Conservation (phyloP, 2,797 vertebrate species). For the Danio tinwini region DNA sequence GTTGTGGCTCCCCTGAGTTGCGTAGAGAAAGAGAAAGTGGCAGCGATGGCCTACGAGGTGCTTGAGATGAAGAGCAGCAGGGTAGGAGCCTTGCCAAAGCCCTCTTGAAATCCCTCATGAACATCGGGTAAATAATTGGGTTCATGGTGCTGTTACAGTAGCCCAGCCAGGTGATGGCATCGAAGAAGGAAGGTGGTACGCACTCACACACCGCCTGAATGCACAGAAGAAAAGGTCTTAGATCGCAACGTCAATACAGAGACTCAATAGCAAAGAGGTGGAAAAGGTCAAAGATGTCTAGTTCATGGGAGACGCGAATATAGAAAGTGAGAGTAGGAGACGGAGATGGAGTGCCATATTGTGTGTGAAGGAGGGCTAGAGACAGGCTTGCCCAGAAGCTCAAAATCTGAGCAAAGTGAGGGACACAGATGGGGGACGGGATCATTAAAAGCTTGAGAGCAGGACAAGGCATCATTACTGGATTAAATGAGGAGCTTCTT, state of each 20-base stretch:
- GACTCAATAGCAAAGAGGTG: constrained; percentile 4
- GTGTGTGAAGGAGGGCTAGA: constrained; percentile 77
- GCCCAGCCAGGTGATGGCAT: constrained; percentile 95
- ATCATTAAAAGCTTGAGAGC: constrained; percentile 72
- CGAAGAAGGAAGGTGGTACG: constrained; percentile 85
- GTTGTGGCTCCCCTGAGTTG: constrained; percentile 89
- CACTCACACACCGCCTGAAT: constrained; percentile 91
- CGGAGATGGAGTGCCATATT: constrained; percentile 72
- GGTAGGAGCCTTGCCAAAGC: constrained; percentile 90
- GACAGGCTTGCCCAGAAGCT: constrained; percentile 58
- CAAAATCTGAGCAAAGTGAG: constrained; percentile 70
- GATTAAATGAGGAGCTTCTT: constrained; percentile 67
- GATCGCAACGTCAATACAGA: constrained; percentile 38
- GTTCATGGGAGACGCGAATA: constrained; percentile 61
- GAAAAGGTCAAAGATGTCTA: constrained; percentile 58
- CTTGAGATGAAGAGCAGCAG: constrained; percentile 79
- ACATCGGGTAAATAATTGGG: constrained; percentile 97
- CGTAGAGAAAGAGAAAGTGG: constrained; percentile 88
- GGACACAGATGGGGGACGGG: constrained; percentile 80
- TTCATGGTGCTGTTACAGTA: constrained; percentile 99
- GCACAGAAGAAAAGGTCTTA: constrained; percentile 46
- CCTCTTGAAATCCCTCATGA: constrained; percentile 98
- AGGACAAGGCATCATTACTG: constrained; percentile 71
- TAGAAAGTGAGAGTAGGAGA: constrained; percentile 39
- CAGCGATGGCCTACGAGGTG: constrained; percentile 82